Evolutionary conservation across 2,113 vertebrate genomes (phyloP).

Genomic region (Microtus richardsoni): DNA sequence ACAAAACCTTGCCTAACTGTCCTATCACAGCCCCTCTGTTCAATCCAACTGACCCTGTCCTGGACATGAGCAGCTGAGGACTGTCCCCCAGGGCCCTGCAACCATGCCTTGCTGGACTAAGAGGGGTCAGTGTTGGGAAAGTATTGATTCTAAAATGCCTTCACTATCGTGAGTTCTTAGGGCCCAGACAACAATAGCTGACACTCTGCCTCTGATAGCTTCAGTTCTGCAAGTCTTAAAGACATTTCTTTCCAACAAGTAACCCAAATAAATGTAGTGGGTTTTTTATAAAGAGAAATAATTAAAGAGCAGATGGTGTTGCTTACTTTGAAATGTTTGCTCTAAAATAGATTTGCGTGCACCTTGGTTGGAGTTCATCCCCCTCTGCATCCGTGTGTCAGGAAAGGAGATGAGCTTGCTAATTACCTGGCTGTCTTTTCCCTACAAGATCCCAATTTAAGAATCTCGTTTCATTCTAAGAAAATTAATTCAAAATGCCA

Average conservation of each 20-base stretch:
- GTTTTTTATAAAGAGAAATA: slow-evolving; percentile 78
- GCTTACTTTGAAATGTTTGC: slow-evolving; percentile 81
- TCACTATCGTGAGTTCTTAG: slow-evolving; percentile 53
- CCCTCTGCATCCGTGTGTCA: slow-evolving; percentile 54
- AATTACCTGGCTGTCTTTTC: slow-evolving; percentile 87
- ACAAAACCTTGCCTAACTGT: background rate
- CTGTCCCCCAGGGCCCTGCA: background rate
- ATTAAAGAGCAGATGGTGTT: slow-evolving; percentile 82
- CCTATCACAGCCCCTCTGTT: background rate
- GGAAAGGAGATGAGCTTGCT: slow-evolving; percentile 82
- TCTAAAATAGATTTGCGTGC: slow-evolving; percentile 80
- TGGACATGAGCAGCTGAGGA: background rate
- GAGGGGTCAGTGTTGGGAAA: background rate
- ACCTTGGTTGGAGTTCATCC: slow-evolving; percentile 74
- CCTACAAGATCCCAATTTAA: slow-evolving; percentile 86
- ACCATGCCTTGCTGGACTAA: background rate
- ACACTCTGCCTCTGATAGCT: slow-evolving; percentile 51
- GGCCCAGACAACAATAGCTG: slow-evolving; percentile 37
- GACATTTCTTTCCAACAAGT: slow-evolving; percentile 72
- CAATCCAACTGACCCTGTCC: background rate
- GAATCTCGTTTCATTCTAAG: slow-evolving; percentile 83
- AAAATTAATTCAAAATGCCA: slow-evolving; percentile 84
- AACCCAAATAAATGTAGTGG: slow-evolving; percentile 79
- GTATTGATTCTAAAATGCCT: background rate
- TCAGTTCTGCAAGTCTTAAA: slow-evolving; percentile 57